Base-by-base conservation (phyloP, 92 coral and sea anemone species). In the Porites lobata region DNA sequence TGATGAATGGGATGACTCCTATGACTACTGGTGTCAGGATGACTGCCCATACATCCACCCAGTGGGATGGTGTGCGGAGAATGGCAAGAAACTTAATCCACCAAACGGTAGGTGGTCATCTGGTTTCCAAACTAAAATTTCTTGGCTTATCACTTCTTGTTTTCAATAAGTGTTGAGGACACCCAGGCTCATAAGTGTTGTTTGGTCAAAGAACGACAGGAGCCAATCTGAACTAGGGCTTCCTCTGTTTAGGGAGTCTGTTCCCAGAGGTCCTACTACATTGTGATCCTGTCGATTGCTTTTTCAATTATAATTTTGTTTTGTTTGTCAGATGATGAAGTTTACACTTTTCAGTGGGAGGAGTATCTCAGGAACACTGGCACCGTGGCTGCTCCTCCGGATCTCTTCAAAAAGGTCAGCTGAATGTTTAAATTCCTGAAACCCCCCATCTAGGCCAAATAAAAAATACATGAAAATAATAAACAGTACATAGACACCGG, bases 1-100 rank as follows among this genome's bases (percentile, higher is more conserved):
- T 84, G 99, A 97, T 50, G 99, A 97, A 83, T 97, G 99, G 99
- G 99, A 97, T 82, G 99, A 97, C 80, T 94, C 98, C 8, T 97
- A 97, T 71, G 99, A 97, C 87, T 97, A 97, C 82, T 97, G 99
- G 99, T 97, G 99, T 68, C 91, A 90, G 52, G 93, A 94, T 29
- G 95, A 96, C 56, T 97, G 99, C 66, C 99, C 99, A 0, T 97
- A 97, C 74, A 97, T 97, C 66, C 99, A 97, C 85, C 96, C 98
- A 19, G 93, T 97, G 51, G 98, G 99, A 29, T 97, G 99, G 99
- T 97, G 99, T 75, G 90, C 90, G 64, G 92, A 94, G 21, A 95
- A 92, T 19, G 99, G 99, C 65, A 91, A 94, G 78, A 94, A 92
- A 61, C 95, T 97, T n/a, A 97, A 95, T 76, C 99, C 99, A 11